phyloP scores from a whole-genome alignment of 2,888 invertebrate genomes.

The Pteria penguin region DNA sequence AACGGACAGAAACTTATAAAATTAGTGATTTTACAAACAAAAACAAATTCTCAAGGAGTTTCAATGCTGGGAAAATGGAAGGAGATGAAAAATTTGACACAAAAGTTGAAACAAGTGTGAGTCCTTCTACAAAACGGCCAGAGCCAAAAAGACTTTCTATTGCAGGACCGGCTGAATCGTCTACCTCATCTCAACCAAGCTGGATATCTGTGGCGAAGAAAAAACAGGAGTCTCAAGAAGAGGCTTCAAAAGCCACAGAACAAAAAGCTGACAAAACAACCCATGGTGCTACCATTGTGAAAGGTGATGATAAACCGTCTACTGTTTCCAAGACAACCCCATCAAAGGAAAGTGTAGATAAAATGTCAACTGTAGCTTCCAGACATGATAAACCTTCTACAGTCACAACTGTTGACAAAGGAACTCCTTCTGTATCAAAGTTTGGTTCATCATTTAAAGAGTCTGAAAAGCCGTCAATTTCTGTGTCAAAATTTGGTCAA shows the following conservation, averaged over 20 bases:
- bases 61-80: background rate
- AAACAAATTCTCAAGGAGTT: slow-evolving; percentile 13
- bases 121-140: background rate
- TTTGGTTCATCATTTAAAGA: background rate
- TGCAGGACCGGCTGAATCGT: background rate
- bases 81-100: background rate
- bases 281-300: slow-evolving; percentile 13
- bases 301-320: background rate
- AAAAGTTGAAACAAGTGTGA: background rate
- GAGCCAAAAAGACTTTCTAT: slow-evolving; percentile 20
- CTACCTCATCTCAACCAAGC: slow-evolving; percentile 13
- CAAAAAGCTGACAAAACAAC: slow-evolving; percentile 14
- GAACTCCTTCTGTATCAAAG: background rate
- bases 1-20: slow-evolving; percentile 22
- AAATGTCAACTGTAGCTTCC: background rate
- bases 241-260: slow-evolving; percentile 8
- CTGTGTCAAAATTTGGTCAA: background rate
- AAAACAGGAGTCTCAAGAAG: slow-evolving; percentile 14
- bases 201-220: slow-evolving; percentile 32
- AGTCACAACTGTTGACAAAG: background rate
- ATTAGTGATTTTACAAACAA: background rate
- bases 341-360: slow-evolving; percentile 1
- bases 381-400: background rate
- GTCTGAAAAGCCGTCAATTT: background rate
- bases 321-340: background rate